Percentiles rank a stretch among this genome's conserved stretches.
These are phyloP conservation scores for Panonychus citri DNA, from an alignment of 1,140 invertebrate genomes.

Conservation along the genomic window DNA sequence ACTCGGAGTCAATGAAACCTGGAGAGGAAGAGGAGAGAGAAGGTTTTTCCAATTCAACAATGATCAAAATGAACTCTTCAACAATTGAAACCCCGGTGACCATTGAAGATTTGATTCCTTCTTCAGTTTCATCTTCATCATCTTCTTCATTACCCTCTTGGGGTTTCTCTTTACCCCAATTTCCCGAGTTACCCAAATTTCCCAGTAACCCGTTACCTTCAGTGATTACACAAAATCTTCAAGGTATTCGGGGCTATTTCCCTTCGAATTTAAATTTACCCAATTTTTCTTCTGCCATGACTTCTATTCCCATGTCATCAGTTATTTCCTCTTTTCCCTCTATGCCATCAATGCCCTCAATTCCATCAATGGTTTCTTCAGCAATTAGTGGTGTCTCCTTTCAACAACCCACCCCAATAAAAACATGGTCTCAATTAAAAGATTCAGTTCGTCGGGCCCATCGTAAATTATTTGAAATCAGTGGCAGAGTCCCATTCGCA, in stretches of 20 bases:
- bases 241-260: background rate
- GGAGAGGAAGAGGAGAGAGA: too few relatives aligned
- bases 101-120: too few relatives aligned
- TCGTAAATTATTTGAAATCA: background rate
- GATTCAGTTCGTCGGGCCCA: slow-evolving; percentile 1
- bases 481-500: slow-evolving; percentile 35
- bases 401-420: background rate
- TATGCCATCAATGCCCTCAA: slow-evolving; percentile 16
- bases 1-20: too few relatives aligned
- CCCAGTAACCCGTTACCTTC: background rate
- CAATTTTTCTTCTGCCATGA: slow-evolving; percentile 4
- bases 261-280: background rate
- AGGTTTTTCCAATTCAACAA: too few relatives aligned
- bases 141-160: background rate
- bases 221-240: background rate
- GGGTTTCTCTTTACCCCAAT: background rate
- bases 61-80: too few relatives aligned
- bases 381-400: slow-evolving; percentile 1
- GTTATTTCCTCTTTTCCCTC: background rate
- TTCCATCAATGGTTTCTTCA: background rate
- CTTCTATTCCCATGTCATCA: background rate
- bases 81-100: too few relatives aligned
- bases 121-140: background rate
- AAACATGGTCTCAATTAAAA: slow-evolving; percentile 9
- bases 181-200: background rate